phyloP scores from a whole-genome alignment of 2,113 vertebrate species.

The Chinchilla lanigera region DNA sequence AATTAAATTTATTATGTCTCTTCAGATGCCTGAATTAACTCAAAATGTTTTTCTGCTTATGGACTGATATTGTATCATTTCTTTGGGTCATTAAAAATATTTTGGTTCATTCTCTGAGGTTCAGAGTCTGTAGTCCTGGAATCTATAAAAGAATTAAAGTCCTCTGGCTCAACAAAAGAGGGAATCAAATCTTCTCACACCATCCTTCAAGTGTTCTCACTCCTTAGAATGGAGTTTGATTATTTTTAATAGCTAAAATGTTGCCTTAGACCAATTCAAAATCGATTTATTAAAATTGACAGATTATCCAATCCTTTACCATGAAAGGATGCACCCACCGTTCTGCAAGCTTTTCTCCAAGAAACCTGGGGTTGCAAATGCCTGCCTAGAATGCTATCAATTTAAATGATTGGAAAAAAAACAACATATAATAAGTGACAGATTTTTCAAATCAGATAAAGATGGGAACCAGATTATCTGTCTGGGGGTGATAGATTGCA shows the following conservation, averaged over 20 bases:
- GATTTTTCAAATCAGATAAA: slow-evolving; percentile 97
- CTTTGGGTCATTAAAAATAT: slow-evolving; percentile 6
- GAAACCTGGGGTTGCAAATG: slow-evolving; percentile 80
- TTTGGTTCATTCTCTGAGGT: slow-evolving; percentile 23
- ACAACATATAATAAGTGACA: slow-evolving; percentile 94
- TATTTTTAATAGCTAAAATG: slow-evolving; percentile 78
- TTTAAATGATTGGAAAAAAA: slow-evolving; percentile 91
- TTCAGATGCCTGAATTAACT: slow-evolving; percentile 46
- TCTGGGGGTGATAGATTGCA: slow-evolving; percentile 98
- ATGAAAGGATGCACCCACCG: slow-evolving; percentile 78
- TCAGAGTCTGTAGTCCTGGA: neutral
- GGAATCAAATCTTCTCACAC: neutral
- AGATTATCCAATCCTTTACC: slow-evolving; percentile 82
- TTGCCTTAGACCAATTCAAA: slow-evolving; percentile 81
- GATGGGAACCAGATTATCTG: slow-evolving; percentile 99
- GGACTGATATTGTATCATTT: slow-evolving; percentile 14
- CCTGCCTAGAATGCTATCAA: slow-evolving; percentile 88
- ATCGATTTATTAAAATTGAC: slow-evolving; percentile 86
- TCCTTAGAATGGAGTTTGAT: slow-evolving; percentile 74
- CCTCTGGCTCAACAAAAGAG: neutral
- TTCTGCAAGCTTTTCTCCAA: slow-evolving; percentile 74
- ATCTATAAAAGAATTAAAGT: slow-evolving; percentile 49
- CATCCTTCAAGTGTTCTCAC: slow-evolving; percentile 63
- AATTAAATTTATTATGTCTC: slow-evolving; percentile 45
- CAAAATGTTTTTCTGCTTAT: slow-evolving; percentile 46